These are phyloP conservation scores for Harmothoe impar DNA, from an alignment of 2,888 invertebrate genomes.

Conservation along the genomic window DNA sequence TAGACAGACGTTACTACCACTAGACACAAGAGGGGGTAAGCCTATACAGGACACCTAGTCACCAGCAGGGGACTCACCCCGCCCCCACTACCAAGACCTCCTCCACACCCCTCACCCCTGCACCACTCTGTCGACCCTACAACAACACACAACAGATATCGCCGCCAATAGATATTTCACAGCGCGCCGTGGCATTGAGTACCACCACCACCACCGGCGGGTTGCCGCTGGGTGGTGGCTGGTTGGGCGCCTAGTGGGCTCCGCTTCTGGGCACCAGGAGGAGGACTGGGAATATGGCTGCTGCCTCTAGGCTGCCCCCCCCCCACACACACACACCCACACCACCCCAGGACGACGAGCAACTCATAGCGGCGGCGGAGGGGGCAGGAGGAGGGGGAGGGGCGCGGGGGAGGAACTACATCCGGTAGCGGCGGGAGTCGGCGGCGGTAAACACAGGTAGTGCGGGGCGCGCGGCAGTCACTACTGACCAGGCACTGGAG, in stretches of 20 bases:
- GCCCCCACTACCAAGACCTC: too few species aligned
- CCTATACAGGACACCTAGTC: too few species aligned
- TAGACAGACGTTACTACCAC: background rate
- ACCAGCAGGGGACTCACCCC: background rate
- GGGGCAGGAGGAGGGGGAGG: background rate
- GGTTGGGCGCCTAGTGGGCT: too few species aligned
- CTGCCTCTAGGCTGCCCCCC: background rate
- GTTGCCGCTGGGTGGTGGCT: too few species aligned
- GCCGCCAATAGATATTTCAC: conserved; percentile 6
- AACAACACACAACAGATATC: background rate
- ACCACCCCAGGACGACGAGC: too few species aligned
- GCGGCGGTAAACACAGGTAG: conserved; percentile 16
- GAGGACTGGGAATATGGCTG: background rate
- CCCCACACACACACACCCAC: too few species aligned
- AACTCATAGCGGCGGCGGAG: too few species aligned
- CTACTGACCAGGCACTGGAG: background rate
- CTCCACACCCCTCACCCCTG: background rate
- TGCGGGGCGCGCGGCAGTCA: background rate
- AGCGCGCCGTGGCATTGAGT: background rate
- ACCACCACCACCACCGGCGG: too few species aligned
- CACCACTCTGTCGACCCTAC: background rate
- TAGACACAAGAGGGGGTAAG: background rate
- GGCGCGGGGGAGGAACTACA: background rate
- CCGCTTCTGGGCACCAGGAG: background rate
- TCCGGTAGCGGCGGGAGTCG: background rate